These are phyloP conservation scores for Drosophila prostipennis DNA, from an alignment of 2,888 invertebrate species.

Conservation along the genomic window DNA sequence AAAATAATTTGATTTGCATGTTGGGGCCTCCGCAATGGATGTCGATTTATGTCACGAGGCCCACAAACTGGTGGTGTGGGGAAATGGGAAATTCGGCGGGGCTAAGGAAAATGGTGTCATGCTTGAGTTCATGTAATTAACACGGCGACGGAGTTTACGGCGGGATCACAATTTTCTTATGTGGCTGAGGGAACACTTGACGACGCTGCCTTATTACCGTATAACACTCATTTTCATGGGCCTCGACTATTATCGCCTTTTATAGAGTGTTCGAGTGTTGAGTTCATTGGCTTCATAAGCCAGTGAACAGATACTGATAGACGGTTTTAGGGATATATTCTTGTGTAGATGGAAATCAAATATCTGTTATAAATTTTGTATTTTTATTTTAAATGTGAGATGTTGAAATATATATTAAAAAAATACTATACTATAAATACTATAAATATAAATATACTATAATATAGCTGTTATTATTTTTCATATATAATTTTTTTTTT, in stretches of 20 bases:
- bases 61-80: no score
- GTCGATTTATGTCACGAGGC: constrained; percentile 41
- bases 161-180: constrained; percentile 47
- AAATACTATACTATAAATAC: no score
- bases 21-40: constrained; percentile 23
- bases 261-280: constrained; percentile 14
- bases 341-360: no score
- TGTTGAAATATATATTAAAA: no score
- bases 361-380: no score
- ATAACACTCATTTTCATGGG: constrained; percentile 30
- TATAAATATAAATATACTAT: no score
- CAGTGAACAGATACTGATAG: constrained; percentile 1
- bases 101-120: constrained; percentile 27
- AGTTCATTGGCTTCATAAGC: constrained; percentile 9
- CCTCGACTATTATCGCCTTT: constrained; percentile 17
- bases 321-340: no score
- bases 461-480: no score
- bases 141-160: constrained; percentile 43
- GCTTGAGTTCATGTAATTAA: constrained; percentile 47
- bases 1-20: constrained; percentile 73
- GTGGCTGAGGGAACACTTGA: constrained; percentile 10
- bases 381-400: no score
- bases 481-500: no score
- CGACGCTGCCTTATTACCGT: constrained; percentile 28
- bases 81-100: no score